A percentile compares a stretch with the other conserved stretches of the same genome.
These are phyloP conservation scores for Eulemur rubriventer DNA, from an alignment of 2,797 vertebrate species.

Conservation along the genomic window DNA sequence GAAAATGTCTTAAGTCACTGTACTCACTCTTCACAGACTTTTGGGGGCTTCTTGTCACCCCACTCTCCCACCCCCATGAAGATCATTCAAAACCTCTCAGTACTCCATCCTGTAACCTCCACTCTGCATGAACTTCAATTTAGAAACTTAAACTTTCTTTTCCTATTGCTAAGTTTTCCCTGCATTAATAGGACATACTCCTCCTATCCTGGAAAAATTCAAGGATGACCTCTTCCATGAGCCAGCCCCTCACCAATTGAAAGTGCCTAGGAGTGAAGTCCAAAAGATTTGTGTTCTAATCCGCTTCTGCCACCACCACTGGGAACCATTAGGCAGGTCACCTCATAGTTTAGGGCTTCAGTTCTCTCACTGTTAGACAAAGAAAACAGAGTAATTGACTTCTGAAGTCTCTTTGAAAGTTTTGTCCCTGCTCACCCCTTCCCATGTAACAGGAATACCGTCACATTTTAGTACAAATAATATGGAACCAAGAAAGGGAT, in stretches of 20 bases:
- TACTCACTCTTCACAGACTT: neutral
- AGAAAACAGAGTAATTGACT: constrained; percentile 24
- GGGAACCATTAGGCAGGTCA: neutral
- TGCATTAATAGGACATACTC: neutral
- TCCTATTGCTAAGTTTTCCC: neutral
- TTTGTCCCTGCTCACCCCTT: neutral
- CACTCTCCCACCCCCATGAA: neutral
- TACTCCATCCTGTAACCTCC: neutral
- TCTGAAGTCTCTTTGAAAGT: constrained; percentile 12
- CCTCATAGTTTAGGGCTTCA: neutral
- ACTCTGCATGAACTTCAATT: neutral
- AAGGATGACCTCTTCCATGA: neutral
- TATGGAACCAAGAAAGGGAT: neutral
- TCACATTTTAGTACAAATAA: constrained; percentile 40
- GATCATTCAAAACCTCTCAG: neutral
- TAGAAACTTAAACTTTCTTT: neutral
- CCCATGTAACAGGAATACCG: neutral
- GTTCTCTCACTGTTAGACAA: neutral
- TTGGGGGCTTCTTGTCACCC: neutral
- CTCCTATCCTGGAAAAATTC: neutral
- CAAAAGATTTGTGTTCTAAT: neutral
- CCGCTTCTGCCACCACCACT: neutral
- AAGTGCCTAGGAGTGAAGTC: neutral
- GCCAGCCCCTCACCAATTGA: neutral
- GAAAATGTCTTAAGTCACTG: neutral